Conservation (phyloP, 2,888 invertebrate genomes). For the Himalopsyche kuldschensis region DNA sequence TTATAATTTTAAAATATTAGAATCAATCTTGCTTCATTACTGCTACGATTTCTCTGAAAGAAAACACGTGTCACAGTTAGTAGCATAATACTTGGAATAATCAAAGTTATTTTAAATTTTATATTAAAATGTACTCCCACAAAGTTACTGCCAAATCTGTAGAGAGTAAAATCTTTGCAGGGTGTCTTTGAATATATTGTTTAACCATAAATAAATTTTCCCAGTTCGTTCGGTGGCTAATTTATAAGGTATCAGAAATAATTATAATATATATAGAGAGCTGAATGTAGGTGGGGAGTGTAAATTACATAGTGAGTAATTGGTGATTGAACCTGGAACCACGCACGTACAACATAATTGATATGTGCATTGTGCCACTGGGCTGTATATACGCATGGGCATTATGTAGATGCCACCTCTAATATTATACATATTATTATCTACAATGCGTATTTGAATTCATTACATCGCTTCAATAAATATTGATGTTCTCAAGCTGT, state of each 20-base stretch:
- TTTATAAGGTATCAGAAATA: neutral
- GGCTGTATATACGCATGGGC: neutral
- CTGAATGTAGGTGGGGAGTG: slow-evolving; percentile 10
- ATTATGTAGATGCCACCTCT: neutral
- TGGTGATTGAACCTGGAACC: neutral
- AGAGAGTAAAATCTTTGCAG: too few species aligned
- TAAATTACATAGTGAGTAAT: neutral
- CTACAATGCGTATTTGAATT: neutral
- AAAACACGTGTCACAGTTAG: too few species aligned
- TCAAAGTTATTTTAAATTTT: too few species aligned
- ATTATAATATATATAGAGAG: neutral
- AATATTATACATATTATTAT: slow-evolving; percentile 14
- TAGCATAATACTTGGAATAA: too few species aligned
- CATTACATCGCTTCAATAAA: neutral
- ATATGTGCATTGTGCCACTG: slow-evolving; percentile 12
- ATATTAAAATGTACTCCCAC: too few species aligned
- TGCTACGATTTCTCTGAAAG: too few species aligned
- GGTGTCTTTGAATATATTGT: too few species aligned
- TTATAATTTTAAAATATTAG: too few species aligned
- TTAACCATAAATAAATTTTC: too few species aligned
- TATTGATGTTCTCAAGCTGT: neutral
- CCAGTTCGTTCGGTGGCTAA: neutral
- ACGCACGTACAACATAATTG: slow-evolving; percentile 2
- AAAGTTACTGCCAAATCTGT: too few species aligned
- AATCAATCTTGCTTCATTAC: too few species aligned